Base-by-base conservation (phyloP, 2,113 vertebrate species). In the Ameiurus melas region DNA sequence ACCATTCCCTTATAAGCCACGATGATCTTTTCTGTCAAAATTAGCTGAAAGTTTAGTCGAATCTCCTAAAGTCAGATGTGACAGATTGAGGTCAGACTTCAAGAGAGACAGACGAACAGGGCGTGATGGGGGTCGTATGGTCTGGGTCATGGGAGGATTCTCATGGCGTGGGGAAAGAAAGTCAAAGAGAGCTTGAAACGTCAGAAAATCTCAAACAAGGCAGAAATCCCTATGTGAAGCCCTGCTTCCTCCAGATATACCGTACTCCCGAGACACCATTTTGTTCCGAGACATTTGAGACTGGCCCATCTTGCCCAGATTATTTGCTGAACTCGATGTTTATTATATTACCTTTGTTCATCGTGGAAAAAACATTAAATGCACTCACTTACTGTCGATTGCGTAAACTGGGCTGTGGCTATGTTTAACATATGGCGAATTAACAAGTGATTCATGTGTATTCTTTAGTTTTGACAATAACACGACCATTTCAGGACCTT, bases 21-120 rank as follows among this genome's bases (percentile, higher is more conserved):
- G 17, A 25, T 70, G 53, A 39, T 86, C 66, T 27, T 51, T 77
- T 12, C 33, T 70, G 25, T 33, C 57, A 79, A 64, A 79, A 19
- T 78, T 87, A 51, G 36, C 70, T 57, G 53, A 47, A 62, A 80
- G 66, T 53, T 47, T 51, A 58, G 27, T 20, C 10, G 39, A 51
- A 47, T 71, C 39, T 22, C n/a, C 20, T 80, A 60, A 83, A 58
- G 47, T 43, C 70, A 78, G 68, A 30, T 27, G 19, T 86, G 89
- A 79, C 84, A 88, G 71, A 86, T 81, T 86, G 80, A 87, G 87
- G 86, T 86, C 89, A 88, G 86, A 79, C 60, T 58, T 39, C 2
- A 17, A 68, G 64, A n/a, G n/a, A 79, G 58, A 71, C 30, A 6
- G 71, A 19, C 27, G 64, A 79, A 84, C 51, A 87, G 14, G 57